phyloP scores from a whole-genome alignment of 1,140 invertebrate genomes.

The Zaprionus ornatus region DNA sequence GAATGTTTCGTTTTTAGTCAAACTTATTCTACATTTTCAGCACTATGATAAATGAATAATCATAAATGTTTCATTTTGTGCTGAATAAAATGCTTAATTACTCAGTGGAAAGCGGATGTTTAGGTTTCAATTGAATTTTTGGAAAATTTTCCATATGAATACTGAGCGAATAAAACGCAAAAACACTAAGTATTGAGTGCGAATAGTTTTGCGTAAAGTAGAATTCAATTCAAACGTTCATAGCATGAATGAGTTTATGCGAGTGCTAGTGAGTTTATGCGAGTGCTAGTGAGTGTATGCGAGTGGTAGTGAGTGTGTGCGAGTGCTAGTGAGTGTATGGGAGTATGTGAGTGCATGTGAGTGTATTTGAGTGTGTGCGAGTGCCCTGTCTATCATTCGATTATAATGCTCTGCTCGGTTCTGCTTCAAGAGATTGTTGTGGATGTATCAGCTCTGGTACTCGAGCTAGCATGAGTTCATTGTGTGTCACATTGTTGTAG shows the following conservation, averaged over 20 bases:
- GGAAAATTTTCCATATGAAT: background rate
- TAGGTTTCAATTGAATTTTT: background rate
- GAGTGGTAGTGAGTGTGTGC: conserved; percentile 6
- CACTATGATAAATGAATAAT: no score
- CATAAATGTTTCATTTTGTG: background rate
- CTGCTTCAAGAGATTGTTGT: conserved; percentile 10
- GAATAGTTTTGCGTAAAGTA: conserved; percentile 5
- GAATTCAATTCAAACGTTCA: background rate
- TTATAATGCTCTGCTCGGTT: conserved; percentile 40
- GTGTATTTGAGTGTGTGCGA: conserved; percentile 14
- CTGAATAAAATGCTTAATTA: background rate
- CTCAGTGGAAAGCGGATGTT: background rate
- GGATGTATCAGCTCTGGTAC: conserved; percentile 32
- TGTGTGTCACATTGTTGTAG: conserved; percentile 40
- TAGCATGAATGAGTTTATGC: no score
- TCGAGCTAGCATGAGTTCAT: conserved; percentile 40
- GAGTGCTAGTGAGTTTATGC: no score
- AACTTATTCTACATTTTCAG: no score
- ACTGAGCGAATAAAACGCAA: background rate
- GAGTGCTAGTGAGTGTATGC: background rate
- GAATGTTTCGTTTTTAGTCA: no score
- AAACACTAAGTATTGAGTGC: background rate
- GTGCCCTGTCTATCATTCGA: conserved; percentile 47
- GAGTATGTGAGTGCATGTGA: conserved; percentile 17
- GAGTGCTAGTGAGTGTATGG: background rate